phyloP scores from a whole-genome alignment of 2,797 vertebrate genomes.

The Antrozous pallidus region DNA sequence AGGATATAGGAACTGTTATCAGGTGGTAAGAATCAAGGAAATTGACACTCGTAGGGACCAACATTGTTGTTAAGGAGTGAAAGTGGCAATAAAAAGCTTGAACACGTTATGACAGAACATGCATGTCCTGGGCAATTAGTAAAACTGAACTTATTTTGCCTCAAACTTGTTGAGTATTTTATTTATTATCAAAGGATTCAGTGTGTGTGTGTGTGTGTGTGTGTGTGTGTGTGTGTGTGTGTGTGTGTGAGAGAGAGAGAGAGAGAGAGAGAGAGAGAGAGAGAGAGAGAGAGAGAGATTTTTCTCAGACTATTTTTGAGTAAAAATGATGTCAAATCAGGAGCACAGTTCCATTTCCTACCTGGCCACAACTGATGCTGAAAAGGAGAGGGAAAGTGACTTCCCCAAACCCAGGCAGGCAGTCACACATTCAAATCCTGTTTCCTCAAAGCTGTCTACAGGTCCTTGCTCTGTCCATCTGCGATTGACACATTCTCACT shows the following conservation, averaged over 20 bases:
- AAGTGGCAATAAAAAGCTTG: neutral
- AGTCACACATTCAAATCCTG: neutral
- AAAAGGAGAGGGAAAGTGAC: neutral
- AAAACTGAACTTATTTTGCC: neutral
- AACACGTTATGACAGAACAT: neutral
- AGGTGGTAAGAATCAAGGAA: neutral
- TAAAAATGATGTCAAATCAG: neutral
- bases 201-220: neutral
- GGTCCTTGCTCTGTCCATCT: neutral
- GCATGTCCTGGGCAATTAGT: neutral
- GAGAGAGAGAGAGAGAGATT: neutral
- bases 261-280: too few species aligned
- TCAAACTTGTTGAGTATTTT: neutral
- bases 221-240: neutral
- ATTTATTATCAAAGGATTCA: conserved; percentile 6
- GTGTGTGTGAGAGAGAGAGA: too few species aligned
- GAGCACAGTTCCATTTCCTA: neutral
- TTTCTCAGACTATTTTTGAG: neutral
- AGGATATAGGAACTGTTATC: neutral
- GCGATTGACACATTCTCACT: neutral
- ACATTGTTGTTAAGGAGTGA: neutral
- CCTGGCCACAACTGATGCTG: neutral
- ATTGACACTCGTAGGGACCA: neutral
- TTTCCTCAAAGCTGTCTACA: neutral
- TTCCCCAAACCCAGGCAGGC: neutral